Conservation (phyloP, 1,140 invertebrate species). For the Bombus superbus region DNA sequence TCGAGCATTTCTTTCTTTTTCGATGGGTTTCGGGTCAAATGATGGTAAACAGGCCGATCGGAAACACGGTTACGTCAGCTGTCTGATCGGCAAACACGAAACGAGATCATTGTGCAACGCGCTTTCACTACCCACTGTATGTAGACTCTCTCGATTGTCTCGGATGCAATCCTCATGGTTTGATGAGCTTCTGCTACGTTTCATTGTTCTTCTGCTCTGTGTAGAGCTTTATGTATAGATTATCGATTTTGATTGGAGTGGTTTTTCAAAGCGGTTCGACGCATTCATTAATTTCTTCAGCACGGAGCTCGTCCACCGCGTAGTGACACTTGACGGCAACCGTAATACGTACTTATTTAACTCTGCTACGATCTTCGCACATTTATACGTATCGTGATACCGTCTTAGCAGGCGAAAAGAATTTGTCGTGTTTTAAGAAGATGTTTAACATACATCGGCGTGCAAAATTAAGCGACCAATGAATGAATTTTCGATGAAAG, state of each 20-base stretch:
- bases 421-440: too few species aligned
- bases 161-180: conserved; percentile 34
- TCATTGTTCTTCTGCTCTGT: too few species aligned
- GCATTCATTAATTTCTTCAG: too few species aligned
- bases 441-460: too few species aligned
- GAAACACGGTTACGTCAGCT: conserved; percentile 66
- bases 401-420: too few species aligned
- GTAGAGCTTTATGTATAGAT: neutral
- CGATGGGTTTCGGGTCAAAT: conserved; percentile 27
- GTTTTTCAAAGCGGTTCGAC: neutral
- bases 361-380: too few species aligned
- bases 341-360: too few species aligned
- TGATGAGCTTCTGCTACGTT: neutral
- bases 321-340: too few species aligned
- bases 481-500: too few species aligned
- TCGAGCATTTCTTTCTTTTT: neutral
- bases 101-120: conserved; percentile 75
- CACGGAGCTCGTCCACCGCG: too few species aligned
- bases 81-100: conserved; percentile 64
- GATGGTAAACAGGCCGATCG: conserved; percentile 56
- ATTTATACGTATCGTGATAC: too few species aligned
- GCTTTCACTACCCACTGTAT: conserved; percentile 74
- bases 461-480: too few species aligned
- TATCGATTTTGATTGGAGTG: neutral
- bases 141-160: conserved; percentile 25